Percentiles rank a stretch among this genome's conserved stretches.
phyloP scores from a whole-genome alignment of 2,113 vertebrate species.

The Felis chaus region DNA sequence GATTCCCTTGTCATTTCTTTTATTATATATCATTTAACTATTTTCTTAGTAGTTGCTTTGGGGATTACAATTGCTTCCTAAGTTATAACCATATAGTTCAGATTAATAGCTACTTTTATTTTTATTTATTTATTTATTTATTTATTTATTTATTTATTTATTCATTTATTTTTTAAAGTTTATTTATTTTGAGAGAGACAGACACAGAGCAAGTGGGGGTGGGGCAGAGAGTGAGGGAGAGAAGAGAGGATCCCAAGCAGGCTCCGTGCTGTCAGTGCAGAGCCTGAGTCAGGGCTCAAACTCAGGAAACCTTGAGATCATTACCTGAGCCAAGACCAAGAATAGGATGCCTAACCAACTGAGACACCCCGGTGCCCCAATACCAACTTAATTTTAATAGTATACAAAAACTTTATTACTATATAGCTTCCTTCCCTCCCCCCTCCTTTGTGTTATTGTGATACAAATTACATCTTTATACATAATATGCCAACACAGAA shows the following conservation, averaged over 20 bases:
- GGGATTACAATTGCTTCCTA: neutral
- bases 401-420: neutral
- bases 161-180: no score
- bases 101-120: neutral
- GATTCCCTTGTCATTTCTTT: neutral
- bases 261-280: no score
- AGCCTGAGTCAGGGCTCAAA: no score
- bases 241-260: no score
- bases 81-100: neutral
- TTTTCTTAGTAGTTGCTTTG: neutral
- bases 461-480: slow-evolving; percentile 27
- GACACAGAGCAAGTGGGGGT: no score
- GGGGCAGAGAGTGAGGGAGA: no score
- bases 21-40: neutral
- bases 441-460: neutral
- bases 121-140: no score
- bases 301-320: no score
- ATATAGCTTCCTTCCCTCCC: neutral
- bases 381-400: slow-evolving; percentile 14
- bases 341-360: no score
- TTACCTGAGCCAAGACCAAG: no score
- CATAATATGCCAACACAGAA: neutral
- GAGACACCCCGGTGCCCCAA: neutral
- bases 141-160: no score
- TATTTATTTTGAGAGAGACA: no score